Evolutionary conservation across 2,797 vertebrate species (phyloP).

Genomic region (Hephaestus fuliginosus): DNA sequence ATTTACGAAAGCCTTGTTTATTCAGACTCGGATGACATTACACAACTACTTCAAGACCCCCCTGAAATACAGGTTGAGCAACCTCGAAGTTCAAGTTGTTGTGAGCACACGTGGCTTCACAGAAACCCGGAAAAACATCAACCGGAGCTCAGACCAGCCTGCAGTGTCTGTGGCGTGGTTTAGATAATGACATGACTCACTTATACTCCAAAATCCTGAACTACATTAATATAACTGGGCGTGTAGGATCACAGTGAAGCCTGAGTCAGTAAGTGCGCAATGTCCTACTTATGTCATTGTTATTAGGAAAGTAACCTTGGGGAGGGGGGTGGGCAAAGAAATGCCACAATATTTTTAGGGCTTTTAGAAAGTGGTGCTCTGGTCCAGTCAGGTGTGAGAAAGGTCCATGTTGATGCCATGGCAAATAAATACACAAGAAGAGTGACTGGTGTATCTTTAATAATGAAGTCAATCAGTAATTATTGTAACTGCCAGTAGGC

Average conservation of each 20-base stretch:
- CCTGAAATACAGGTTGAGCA: conserved; percentile 7
- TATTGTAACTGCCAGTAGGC: no score
- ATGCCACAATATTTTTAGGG: background rate
- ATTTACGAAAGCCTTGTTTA: background rate
- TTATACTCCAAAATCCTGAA: background rate
- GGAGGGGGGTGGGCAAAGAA: background rate
- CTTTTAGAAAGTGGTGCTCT: background rate
- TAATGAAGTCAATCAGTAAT: no score
- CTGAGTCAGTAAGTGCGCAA: background rate
- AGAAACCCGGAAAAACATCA: conserved; percentile 8
- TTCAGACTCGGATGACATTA: background rate
- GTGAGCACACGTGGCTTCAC: background rate
- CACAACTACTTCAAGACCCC: background rate
- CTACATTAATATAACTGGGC: background rate
- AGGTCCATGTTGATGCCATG: background rate
- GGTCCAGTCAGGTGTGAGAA: background rate
- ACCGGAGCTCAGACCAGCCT: background rate
- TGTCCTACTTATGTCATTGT: background rate
- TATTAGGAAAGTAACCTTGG: background rate
- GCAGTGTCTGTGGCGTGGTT: background rate
- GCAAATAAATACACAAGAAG: background rate
- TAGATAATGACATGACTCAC: conserved; percentile 34
- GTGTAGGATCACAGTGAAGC: conserved; percentile 2
- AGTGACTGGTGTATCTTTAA: no score
- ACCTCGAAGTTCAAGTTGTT: conserved; percentile 11